A percentile compares a stretch with the other conserved stretches of the same genome.
Evolutionary conservation across 2,888 invertebrate species (phyloP).

Genomic region (Zele albiditarsus): DNA sequence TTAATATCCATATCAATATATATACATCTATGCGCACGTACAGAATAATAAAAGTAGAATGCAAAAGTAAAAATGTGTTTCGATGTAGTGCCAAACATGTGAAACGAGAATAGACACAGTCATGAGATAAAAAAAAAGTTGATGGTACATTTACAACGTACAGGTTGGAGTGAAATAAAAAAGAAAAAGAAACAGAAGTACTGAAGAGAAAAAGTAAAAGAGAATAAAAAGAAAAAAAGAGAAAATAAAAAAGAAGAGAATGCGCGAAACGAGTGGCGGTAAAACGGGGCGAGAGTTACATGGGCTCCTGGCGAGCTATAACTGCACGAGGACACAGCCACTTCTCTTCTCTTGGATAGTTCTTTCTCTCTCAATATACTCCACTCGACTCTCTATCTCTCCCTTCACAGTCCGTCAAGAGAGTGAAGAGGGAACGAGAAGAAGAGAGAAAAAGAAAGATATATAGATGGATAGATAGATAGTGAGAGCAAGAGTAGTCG

Average conservation of each 20-base stretch:
- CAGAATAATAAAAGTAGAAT: not conserved
- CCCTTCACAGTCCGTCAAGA: conserved; percentile 4
- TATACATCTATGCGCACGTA: not conserved
- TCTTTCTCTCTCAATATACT: conserved; percentile 33
- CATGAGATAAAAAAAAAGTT: not conserved
- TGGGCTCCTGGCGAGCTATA: conserved; percentile 55
- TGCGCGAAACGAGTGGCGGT: conserved; percentile 12
- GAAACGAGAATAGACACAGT: not conserved
- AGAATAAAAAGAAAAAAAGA: conserved; percentile 11
- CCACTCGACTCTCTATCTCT: conserved; percentile 38
- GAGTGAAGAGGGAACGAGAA: not conserved
- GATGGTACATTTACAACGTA: conserved; percentile 29
- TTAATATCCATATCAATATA: not conserved
- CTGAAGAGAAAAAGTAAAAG: conserved; percentile 10
- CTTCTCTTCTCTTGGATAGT: conserved; percentile 54
- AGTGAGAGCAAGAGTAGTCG: conserved; percentile 43
- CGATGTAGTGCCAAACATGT: not conserved
- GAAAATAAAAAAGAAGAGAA: conserved; percentile 6
- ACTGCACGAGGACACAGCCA: conserved; percentile 54
- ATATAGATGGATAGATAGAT: not conserved
- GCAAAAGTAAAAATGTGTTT: not conserved
- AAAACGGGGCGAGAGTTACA: conserved; percentile 52
- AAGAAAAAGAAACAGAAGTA: conserved; percentile 11
- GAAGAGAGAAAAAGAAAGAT: not conserved
- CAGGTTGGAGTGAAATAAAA: conserved; percentile 17